Percentiles rank a stretch among this genome's conserved stretches.
These are phyloP conservation scores for Oryzias melastigma DNA, from an alignment of 2,113 vertebrate genomes.

Conservation along the genomic window DNA sequence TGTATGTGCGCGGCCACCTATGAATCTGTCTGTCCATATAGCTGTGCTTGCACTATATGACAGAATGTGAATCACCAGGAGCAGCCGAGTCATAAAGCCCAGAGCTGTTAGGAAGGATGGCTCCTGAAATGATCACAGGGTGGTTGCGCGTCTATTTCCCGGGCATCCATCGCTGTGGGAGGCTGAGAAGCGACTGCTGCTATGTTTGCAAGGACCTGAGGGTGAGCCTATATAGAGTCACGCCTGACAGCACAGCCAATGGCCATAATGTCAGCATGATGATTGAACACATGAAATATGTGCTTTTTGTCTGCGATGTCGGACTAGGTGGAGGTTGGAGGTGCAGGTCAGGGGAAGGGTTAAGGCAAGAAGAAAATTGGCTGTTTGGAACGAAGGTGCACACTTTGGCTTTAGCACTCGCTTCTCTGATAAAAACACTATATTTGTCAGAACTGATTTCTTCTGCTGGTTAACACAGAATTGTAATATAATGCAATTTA, in stretches of 20 bases:
- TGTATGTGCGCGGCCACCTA: conserved; percentile 15
- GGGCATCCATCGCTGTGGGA: conserved; percentile 55
- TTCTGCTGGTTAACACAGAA: conserved; percentile 48
- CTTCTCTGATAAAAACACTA: conserved; percentile 60
- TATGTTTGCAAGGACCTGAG: conserved; percentile 46
- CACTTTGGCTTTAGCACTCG: conserved; percentile 29
- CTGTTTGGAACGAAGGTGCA: conserved; percentile 58
- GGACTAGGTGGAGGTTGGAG: conserved; percentile 69
- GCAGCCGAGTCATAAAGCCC: conserved; percentile 66
- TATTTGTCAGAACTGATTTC: conserved; percentile 62
- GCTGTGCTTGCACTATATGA: conserved; percentile 66
- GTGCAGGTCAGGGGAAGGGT: conserved; percentile 67
- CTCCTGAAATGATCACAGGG: conserved; percentile 71
- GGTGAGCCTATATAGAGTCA: conserved; percentile 61
- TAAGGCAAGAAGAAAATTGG: conserved; percentile 72
- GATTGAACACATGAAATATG: conserved; percentile 77
- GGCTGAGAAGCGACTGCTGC: conserved; percentile 43
- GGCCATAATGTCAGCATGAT: conserved; percentile 69
- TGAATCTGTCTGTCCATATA: conserved; percentile 64
- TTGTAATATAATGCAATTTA: conserved; percentile 59
- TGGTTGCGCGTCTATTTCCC: conserved; percentile 55
- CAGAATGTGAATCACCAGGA: conserved; percentile 65
- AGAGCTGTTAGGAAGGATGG: conserved; percentile 71
- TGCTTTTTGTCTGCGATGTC: conserved; percentile 68
- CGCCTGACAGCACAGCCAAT: conserved; percentile 64